Percentiles rank a stretch among this genome's conserved stretches.
Conservation (phyloP, 2,113 vertebrate species). For the Oenanthe oenanthe region DNA sequence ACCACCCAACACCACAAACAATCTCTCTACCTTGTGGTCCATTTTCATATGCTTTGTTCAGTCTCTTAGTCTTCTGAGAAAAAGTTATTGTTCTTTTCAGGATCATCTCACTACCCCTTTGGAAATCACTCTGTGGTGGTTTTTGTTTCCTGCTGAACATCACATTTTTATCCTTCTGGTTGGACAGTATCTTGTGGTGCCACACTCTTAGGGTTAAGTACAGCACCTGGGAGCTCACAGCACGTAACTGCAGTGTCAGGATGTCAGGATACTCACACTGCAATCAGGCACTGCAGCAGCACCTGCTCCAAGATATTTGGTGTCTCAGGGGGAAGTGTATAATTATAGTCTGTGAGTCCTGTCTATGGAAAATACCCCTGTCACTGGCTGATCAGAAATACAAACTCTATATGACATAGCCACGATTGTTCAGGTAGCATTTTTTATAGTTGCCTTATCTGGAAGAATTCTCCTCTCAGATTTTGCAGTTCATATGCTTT, state of each 20-base stretch:
- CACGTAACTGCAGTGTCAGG: background rate
- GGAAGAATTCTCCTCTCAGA: background rate
- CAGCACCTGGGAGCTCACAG: background rate
- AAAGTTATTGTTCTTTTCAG: background rate
- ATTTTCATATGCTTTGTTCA: background rate
- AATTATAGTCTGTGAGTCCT: too few relatives aligned
- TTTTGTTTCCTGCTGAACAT: background rate
- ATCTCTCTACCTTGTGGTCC: background rate
- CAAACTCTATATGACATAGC: background rate
- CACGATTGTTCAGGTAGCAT: background rate
- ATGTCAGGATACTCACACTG: background rate
- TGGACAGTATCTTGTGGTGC: background rate
- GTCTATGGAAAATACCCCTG: background rate
- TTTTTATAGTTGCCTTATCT: background rate
- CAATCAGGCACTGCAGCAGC: background rate
- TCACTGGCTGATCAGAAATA: background rate
- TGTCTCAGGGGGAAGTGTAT: background rate
- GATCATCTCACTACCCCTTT: background rate
- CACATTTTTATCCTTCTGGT: background rate
- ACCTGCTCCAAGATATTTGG: background rate
- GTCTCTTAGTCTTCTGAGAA: background rate
- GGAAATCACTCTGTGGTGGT: background rate
- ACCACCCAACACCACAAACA: background rate
- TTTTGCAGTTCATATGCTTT: background rate
- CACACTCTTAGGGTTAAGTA: fast-evolving